Evolutionary conservation across 35 echinoderm and acorn worm species (phyloP).

Genomic region (Apostichopus californicus): DNA sequence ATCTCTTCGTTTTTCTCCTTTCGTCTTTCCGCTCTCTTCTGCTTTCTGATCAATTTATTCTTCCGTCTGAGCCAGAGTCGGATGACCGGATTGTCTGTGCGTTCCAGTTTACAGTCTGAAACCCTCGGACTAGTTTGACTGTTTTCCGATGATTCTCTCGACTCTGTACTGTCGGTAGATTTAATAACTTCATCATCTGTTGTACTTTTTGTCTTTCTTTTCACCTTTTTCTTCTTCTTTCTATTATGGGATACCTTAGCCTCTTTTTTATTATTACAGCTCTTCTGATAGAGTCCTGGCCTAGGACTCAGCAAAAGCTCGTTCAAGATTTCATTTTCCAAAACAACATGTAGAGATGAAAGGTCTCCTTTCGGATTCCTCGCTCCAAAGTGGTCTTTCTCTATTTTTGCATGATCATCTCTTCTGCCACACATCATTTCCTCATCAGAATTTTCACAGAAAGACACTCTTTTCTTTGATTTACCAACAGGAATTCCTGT

Average conservation of each 20-base stretch:
- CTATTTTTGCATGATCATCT: not conserved
- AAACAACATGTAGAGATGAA: not conserved
- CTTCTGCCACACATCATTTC: not conserved
- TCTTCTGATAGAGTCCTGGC: conserved; percentile 40
- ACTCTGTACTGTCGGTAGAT: not conserved
- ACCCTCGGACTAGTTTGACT: not conserved
- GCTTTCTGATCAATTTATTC: conserved; percentile 21
- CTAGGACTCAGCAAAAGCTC: conserved; percentile 35
- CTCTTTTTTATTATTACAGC: not conserved
- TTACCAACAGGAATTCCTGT: not conserved
- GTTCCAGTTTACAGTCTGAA: conserved; percentile 14
- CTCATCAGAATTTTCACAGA: conserved; percentile 30
- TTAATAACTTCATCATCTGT: not conserved
- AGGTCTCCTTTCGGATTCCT: not conserved
- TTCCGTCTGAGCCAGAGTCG: conserved; percentile 31
- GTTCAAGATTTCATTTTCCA: conserved; percentile 28
- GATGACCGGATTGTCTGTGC: conserved; percentile 17
- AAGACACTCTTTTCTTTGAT: conserved; percentile 25
- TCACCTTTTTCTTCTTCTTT: not conserved
- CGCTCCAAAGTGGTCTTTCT: not conserved
- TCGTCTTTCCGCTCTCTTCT: conserved; percentile 5
- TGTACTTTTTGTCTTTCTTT: not conserved
- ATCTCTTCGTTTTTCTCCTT: conserved; percentile 18
- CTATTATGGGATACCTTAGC: not conserved
- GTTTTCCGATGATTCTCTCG: not conserved